Evolutionary conservation across 2,797 vertebrate genomes (phyloP).

Genomic region (Loris lydekkerianus): DNA sequence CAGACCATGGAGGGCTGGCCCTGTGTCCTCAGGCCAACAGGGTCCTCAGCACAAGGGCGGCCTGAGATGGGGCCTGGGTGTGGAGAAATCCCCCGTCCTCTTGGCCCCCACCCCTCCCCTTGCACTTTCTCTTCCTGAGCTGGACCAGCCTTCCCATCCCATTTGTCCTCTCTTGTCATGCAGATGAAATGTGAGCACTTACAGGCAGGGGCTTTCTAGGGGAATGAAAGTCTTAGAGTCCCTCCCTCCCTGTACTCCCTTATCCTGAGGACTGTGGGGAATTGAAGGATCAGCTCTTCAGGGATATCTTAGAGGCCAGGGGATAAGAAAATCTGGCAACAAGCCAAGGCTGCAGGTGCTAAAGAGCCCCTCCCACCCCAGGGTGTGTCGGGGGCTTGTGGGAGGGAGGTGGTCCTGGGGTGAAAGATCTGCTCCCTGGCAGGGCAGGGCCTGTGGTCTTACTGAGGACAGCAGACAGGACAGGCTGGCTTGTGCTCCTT

Average conservation of each 20-base stretch:
- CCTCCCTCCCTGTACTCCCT: not conserved
- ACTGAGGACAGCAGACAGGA: not conserved
- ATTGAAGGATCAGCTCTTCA: not conserved
- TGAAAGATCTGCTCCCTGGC: not conserved
- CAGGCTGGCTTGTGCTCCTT: not conserved
- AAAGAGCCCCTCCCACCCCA: not conserved
- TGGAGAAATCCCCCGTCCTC: not conserved
- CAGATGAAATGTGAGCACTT: not conserved
- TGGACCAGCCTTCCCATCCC: not conserved
- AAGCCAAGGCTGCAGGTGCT: not conserved
- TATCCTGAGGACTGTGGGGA: not conserved
- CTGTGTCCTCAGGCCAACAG: not conserved
- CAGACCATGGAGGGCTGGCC: not conserved
- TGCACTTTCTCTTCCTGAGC: not conserved
- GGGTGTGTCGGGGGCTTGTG: not conserved
- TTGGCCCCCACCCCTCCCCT: not conserved
- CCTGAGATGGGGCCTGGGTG: not conserved
- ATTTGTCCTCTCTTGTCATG: not conserved
- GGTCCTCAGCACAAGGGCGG: not conserved
- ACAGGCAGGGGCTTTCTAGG: not conserved
- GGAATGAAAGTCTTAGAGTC: not conserved
- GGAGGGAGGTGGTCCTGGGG: not conserved
- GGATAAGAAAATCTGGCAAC: no score
- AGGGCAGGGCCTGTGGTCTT: not conserved
- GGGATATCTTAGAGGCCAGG: not conserved